phyloP scores from a whole-genome alignment of 2,113 vertebrate species.

The Phoxinus phoxinus region DNA sequence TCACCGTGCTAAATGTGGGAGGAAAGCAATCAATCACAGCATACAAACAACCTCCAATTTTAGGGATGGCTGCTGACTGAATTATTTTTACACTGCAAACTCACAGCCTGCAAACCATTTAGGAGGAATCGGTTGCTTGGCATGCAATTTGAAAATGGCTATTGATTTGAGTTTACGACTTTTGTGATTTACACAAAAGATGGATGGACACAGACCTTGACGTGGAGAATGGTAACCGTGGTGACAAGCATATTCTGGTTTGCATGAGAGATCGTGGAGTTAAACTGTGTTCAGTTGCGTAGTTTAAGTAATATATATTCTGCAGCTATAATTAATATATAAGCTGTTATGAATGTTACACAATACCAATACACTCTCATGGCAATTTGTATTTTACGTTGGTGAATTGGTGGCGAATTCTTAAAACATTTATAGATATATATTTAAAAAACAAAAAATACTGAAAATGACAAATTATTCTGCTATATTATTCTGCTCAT shows the following conservation, averaged over 20 bases:
- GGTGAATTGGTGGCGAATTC: too few relatives aligned
- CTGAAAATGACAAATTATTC: too few relatives aligned
- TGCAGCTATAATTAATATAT: neutral
- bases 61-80: neutral
- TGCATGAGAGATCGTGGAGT: neutral
- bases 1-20: neutral
- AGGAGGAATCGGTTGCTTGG: neutral
- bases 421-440: too few relatives aligned
- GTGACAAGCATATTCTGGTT: neutral
- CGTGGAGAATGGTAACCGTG: neutral
- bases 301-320: neutral
- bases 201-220: neutral
- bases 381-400: too few relatives aligned
- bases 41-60: neutral
- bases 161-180: constrained; percentile 18
- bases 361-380: neutral
- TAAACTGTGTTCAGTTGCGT: neutral
- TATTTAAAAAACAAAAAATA: too few relatives aligned
- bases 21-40: neutral
- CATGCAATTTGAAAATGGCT: constrained; percentile 18
- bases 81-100: neutral
- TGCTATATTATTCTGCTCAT: neutral
- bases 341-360: neutral
- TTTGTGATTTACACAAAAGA: neutral
- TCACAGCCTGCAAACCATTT: neutral